Evolutionary conservation across 2,113 vertebrate genomes (phyloP), one percentile per base, ranked within the genome.

Genomic region (Pycnonotus jocosus): DNA sequence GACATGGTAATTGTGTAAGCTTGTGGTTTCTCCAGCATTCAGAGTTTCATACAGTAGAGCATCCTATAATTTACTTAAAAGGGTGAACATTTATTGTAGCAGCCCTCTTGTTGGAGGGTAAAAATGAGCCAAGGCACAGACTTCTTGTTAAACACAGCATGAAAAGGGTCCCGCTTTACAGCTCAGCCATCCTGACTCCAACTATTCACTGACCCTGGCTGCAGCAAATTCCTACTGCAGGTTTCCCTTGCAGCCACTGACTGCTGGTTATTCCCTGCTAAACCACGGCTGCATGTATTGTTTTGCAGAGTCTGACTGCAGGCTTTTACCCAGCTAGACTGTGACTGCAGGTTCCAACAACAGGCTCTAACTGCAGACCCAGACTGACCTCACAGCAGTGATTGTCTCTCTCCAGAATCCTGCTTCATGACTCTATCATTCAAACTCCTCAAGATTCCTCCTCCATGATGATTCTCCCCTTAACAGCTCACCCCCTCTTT

Each of bases 31-130:
- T 61, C n/a, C 66, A 37, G 23, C 14, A 54, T 16, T 48, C 83
- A 33, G 27, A 44, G 7, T 78, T 79, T 42, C 31, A 21, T 22
- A 37, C 0, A 0, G 3, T 47, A 73, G 21, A 38, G 5, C 8
- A 48, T n/a, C 12, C 3, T 70, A 6, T 24, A 31, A 70, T 40
- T 51, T 44, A 47, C 15, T 42, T 42, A 10, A 78, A 74, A 51
- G 0, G 8, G 14, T n/a, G 22, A 80, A 11, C 35, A 38, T 12
- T 27, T 4, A 4, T 27, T 27, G 8, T 10, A 60, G 15, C 24
- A 60, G 24, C 24, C 24, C 24, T 60, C 35, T 38, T 61, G 19
- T 12, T 61, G 19, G 16, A 28, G 58, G 17, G 25, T 17, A 27
- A 12, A 38, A 61, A 61, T 19, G 35, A 38, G 24, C 24, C 3